phyloP scores from a whole-genome alignment of 2,797 vertebrate species.

The Sebastes taczanowskii region DNA sequence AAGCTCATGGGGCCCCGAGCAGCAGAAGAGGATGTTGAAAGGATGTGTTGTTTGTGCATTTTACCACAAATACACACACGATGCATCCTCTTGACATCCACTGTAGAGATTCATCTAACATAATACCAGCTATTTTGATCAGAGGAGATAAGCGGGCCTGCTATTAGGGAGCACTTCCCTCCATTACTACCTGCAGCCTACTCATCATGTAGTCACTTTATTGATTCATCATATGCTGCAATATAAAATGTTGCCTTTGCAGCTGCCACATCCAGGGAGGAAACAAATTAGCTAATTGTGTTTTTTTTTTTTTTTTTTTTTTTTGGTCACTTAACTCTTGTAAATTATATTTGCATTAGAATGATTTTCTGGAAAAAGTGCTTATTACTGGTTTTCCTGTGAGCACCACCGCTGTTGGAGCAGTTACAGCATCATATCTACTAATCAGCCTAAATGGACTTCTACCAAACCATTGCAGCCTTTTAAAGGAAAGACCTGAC shows the following conservation, averaged over 20 bases:
- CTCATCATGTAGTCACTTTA: constrained; percentile 62
- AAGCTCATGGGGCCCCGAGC: constrained; percentile 23
- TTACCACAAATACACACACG: constrained; percentile 13
- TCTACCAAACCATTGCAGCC: neutral
- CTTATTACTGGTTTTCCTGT: neutral
- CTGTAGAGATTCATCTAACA: constrained; percentile 13
- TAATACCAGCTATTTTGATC: constrained; percentile 30
- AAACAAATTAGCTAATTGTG: neutral
- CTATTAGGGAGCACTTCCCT: constrained; percentile 70
- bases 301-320: neutral
- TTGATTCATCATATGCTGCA: constrained; percentile 60
- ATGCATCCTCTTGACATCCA: neutral
- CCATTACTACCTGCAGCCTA: constrained; percentile 72
- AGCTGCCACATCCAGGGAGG: neutral
- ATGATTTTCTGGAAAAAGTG: neutral
- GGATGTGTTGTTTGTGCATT: constrained; percentile 3
- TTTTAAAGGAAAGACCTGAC: constrained; percentile 28
- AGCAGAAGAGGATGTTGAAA: constrained; percentile 1
- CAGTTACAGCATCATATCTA: neutral
- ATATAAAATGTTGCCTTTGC: constrained; percentile 23
- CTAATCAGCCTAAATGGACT: constrained; percentile 3
- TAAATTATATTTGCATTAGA: neutral
- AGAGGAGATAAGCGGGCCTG: constrained; percentile 28
- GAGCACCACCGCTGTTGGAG: neutral
- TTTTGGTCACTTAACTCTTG: neutral